phyloP scores from a whole-genome alignment of 1,140 invertebrate species.

The Drosophila nigrodunni region DNA sequence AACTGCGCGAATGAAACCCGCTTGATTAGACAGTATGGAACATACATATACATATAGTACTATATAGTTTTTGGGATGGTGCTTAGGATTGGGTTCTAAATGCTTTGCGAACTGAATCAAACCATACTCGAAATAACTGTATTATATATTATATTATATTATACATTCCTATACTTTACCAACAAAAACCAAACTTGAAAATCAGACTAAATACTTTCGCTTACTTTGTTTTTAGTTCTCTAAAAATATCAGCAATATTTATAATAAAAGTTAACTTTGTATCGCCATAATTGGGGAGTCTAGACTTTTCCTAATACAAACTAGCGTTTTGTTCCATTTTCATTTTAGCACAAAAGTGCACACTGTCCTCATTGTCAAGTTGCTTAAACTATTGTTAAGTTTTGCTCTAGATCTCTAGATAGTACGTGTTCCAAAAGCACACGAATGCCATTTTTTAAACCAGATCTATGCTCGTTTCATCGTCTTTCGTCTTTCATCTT shows the following conservation, averaged over 20 bases:
- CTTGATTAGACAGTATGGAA: slow-evolving; percentile 42
- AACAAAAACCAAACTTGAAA: slow-evolving; percentile 22
- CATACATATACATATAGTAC: slow-evolving; percentile 10
- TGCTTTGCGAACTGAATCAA: slow-evolving; percentile 18
- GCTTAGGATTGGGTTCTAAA: slow-evolving; percentile 20
- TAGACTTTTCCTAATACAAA: slow-evolving; percentile 27
- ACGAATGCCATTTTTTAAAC: slow-evolving; percentile 43
- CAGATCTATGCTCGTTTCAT: slow-evolving; percentile 17
- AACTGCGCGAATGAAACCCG: slow-evolving; percentile 65
- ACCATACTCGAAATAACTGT: slow-evolving; percentile 11
- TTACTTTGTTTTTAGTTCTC: neutral
- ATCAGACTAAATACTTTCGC: slow-evolving; percentile 51
- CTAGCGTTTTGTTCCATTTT: slow-evolving; percentile 5
- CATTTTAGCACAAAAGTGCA: slow-evolving; percentile 60
- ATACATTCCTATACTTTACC: neutral
- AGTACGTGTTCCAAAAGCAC: slow-evolving; percentile 48
- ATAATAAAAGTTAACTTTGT: slow-evolving; percentile 58
- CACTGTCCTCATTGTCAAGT: slow-evolving; percentile 31
- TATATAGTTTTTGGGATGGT: slow-evolving; percentile 6
- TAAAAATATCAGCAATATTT: slow-evolving; percentile 48
- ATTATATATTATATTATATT: neutral
- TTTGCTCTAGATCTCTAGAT: slow-evolving; percentile 9
- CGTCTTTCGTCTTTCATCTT: neutral
- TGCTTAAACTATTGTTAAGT: slow-evolving; percentile 47
- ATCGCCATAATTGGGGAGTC: slow-evolving; percentile 11